Base-by-base conservation (phyloP, 2,888 invertebrate genomes). In the Dusona sp. region DNA sequence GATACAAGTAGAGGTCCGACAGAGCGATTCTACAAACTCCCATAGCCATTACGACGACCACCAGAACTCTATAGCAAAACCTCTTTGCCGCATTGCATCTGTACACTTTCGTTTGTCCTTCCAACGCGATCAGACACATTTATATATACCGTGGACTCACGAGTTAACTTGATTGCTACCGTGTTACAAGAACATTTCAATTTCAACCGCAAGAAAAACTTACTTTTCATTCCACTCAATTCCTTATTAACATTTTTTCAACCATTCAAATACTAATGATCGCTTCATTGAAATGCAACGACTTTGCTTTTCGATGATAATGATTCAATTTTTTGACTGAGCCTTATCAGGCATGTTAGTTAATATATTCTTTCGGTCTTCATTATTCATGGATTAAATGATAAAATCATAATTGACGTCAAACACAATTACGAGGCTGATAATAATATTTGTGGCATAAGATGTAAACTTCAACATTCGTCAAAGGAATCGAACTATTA, bases 1-100 rank as follows among this genome's bases (percentile, higher is more conserved):
- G 68, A 84, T 81, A 81, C 81, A 74, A 80, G 73, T 48, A 68
- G 68, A 51, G 78, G 67, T 57, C 74, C 38, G 51, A 65, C 36
- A 57, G 73, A 81, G 65, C 83, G 73, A 86, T 81, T 84, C 78
- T 65, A 22, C 84, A 81, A 84, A 86, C 86, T 83, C 72, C 65
- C 48, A 68, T 72, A 77, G 65, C 79, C 74, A 74, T 84, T 74
- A 84, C 83, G 65, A 74, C 73, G 65, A 48, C 70, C 38, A 65
- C 64, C 75, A 77, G 67, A 61, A 67, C 51, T 36, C 51, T 8
- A 54, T 57, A 57, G 67, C 51, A 57, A 74, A 81, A 75, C 67
- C 81, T 75, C 74, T 75, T 75, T 75, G 81, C 61, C 81, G 73
- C 74, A 79, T 16, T 73, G 54, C 45, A 36, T n/a, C 64, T 68